Evolutionary conservation across 2,888 invertebrate species (phyloP).

Genomic region (Synanthedon formicaeformis): DNA sequence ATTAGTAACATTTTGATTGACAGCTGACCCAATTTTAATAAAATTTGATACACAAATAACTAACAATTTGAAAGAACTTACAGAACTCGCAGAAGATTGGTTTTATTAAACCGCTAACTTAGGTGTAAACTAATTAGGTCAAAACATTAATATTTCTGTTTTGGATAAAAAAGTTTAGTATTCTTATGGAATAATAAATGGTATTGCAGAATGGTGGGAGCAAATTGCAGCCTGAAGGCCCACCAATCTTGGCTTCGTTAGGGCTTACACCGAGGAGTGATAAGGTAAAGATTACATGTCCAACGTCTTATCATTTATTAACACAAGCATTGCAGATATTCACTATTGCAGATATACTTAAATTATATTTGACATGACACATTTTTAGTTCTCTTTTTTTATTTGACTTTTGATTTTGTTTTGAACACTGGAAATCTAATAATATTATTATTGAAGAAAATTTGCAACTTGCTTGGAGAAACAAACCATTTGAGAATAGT

Average conservation of each 20-base stretch:
- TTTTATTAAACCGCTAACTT: no score
- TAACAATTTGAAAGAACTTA: no score
- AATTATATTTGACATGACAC: slow-evolving; percentile 25
- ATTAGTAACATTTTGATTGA: no score
- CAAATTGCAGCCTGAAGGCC: slow-evolving; percentile 61
- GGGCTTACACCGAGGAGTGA: slow-evolving; percentile 67
- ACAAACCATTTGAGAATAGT: slow-evolving; percentile 39
- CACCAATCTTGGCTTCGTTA: slow-evolving; percentile 64
- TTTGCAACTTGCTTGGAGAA: slow-evolving; percentile 3
- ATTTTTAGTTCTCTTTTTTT: slow-evolving; percentile 8
- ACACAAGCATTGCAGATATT: slow-evolving; percentile 7
- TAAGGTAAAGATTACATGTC: slow-evolving; percentile 54
- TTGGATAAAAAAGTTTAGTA: neutral
- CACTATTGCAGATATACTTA: slow-evolving; percentile 11
- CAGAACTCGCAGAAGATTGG: no score
- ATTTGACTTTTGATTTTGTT: neutral
- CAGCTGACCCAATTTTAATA: no score
- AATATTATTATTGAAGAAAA: neutral
- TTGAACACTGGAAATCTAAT: neutral
- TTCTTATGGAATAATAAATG: neutral
- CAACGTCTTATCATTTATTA: slow-evolving; percentile 23
- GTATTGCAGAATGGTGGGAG: slow-evolving; percentile 42
- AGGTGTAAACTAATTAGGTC: no score
- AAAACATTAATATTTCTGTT: no score
- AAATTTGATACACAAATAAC: no score